Conservation (phyloP, 1,140 invertebrate genomes). For the Solen grandis region DNA sequence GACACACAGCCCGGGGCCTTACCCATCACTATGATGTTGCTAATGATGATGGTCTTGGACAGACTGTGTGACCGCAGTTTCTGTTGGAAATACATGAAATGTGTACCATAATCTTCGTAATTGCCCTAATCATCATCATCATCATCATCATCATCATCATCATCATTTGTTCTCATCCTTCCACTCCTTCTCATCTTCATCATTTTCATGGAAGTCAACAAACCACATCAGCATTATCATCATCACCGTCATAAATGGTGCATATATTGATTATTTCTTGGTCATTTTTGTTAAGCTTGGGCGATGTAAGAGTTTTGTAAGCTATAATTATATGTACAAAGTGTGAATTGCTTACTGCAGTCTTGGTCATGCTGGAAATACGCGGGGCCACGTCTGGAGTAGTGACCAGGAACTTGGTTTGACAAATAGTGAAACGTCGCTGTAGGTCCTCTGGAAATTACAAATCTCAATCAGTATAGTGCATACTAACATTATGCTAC, state of each 20-base stretch:
- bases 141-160: not conserved
- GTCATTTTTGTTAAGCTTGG: not conserved
- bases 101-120: not conserved
- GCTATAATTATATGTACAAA: too few species aligned
- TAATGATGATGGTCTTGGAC: conserved; percentile 6
- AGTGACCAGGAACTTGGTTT: conserved; percentile 22
- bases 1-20: not conserved
- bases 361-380: not conserved
- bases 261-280: not conserved
- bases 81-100: conserved; percentile 9
- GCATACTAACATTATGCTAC: too few species aligned
- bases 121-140: too few species aligned
- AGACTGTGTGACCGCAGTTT: conserved; percentile 16
- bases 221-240: not conserved
- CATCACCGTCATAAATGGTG: not conserved
- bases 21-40: conserved; percentile 37
- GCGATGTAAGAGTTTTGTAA: too few species aligned
- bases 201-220: not conserved
- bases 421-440: conserved; percentile 23
- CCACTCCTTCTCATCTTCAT: not conserved
- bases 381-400: not conserved
- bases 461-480: not conserved
- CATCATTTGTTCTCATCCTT: not conserved
- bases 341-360: conserved; percentile 28
- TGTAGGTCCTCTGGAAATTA: conserved; percentile 20